Evolutionary conservation across 1,140 invertebrate genomes (phyloP).

Genomic region (Contarinia nasturtii): DNA sequence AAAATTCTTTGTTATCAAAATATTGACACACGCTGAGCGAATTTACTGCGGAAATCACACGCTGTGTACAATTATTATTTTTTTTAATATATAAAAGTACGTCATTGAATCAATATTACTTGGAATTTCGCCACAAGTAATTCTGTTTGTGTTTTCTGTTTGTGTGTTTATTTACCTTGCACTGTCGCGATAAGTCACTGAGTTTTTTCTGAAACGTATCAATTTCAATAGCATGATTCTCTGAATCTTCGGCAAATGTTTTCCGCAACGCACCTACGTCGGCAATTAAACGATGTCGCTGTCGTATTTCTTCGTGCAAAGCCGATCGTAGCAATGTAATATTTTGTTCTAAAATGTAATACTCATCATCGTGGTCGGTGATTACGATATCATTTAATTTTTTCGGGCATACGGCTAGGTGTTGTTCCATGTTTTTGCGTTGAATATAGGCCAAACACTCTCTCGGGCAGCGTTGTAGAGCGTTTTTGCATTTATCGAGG

Average conservation of each 20-base stretch:
- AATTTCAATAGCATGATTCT: no score
- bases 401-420: slow-evolving; percentile 34
- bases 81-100: no score
- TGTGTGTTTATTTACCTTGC: no score
- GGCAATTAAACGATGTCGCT: slow-evolving; percentile 19
- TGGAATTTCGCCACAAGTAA: no score
- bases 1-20: no score
- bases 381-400: slow-evolving; percentile 1
- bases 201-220: no score
- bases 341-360: slow-evolving; percentile 13
- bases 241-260: neutral
- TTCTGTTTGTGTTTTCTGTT: no score
- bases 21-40: no score
- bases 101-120: no score
- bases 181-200: no score
- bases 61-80: no score
- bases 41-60: no score
- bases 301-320: slow-evolving; percentile 20
- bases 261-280: slow-evolving; percentile 21
- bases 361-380: neutral
- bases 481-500: slow-evolving; percentile 40
- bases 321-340: slow-evolving; percentile 16
- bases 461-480: slow-evolving; percentile 41
- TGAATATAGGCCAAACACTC: slow-evolving; percentile 45
- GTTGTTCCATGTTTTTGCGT: slow-evolving; percentile 32